Evolutionary conservation across 2,797 vertebrate species (phyloP).

Genomic region (Pseudomugil tenellus): DNA sequence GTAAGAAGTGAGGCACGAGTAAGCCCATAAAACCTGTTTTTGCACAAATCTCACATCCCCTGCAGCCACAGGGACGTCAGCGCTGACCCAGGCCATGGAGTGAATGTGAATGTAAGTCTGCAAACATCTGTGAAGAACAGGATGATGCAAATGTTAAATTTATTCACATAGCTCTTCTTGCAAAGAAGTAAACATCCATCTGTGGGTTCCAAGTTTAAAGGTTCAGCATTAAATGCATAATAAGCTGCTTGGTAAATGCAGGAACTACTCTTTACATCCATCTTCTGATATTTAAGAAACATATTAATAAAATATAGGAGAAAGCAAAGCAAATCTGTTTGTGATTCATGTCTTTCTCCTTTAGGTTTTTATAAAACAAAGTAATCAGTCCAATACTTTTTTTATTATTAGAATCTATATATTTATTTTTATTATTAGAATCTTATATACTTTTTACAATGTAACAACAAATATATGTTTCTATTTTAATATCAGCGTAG

Average conservation of each 20-base stretch:
- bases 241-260: conserved; percentile 1
- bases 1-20: conserved; percentile 7
- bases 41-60: conserved; percentile 26
- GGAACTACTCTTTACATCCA: neutral
- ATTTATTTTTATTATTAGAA: too few relatives aligned
- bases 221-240: conserved; percentile 25
- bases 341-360: neutral
- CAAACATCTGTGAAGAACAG: conserved; percentile 22
- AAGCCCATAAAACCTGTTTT: conserved; percentile 23
- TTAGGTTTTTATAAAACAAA: too few relatives aligned
- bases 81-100: conserved; percentile 18
- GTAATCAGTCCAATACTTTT: too few relatives aligned
- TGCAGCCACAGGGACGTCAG: conserved; percentile 24
- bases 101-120: conserved; percentile 30
- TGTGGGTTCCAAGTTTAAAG: conserved; percentile 17
- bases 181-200: conserved; percentile 25
- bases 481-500: neutral
- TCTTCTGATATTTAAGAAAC: neutral
- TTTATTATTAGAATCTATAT: too few relatives aligned
- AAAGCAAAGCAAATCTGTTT: neutral
- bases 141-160: conserved; percentile 43
- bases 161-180: neutral
- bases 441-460: too few relatives aligned
- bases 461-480: too few relatives aligned
- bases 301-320: neutral